A percentile compares a stretch with the other conserved stretches of the same genome.
phyloP scores from a whole-genome alignment of 2,888 invertebrate species.

The Trisateles emortualis region DNA sequence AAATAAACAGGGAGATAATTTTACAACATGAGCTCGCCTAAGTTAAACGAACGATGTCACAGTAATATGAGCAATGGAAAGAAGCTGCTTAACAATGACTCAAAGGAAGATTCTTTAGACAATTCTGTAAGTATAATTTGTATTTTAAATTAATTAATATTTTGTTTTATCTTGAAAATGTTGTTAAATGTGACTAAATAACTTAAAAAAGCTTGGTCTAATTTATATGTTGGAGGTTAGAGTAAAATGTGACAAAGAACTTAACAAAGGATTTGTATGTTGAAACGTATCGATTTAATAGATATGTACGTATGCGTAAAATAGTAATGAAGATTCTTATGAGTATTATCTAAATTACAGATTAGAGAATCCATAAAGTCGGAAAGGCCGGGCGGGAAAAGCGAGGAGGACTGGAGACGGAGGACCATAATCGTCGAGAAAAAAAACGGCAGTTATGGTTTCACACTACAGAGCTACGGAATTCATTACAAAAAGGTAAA shows the following conservation, averaged over 20 bases:
- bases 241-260: background rate
- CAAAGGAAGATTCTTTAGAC: constrained; percentile 78
- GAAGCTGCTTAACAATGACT: constrained; percentile 70
- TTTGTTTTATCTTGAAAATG: no score
- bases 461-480: constrained; percentile 98
- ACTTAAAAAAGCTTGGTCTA: no score
- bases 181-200: no score
- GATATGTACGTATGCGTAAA: no score
- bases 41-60: constrained; percentile 74
- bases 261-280: background rate
- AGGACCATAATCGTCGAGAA: constrained; percentile 97
- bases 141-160: no score
- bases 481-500: constrained; percentile 95
- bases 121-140: constrained; percentile 73
- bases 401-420: constrained; percentile 94
- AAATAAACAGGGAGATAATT: constrained; percentile 7
- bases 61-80: constrained; percentile 76
- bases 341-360: constrained; percentile 44
- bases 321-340: background rate
- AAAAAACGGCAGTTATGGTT: constrained; percentile 96
- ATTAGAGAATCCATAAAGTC: constrained; percentile 76
- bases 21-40: constrained; percentile 76
- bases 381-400: constrained; percentile 67
- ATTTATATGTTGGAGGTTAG: no score
- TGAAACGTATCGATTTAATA: no score